phyloP scores from a whole-genome alignment of 1,140 invertebrate genomes.

The Temnothorax curvispinosus region DNA sequence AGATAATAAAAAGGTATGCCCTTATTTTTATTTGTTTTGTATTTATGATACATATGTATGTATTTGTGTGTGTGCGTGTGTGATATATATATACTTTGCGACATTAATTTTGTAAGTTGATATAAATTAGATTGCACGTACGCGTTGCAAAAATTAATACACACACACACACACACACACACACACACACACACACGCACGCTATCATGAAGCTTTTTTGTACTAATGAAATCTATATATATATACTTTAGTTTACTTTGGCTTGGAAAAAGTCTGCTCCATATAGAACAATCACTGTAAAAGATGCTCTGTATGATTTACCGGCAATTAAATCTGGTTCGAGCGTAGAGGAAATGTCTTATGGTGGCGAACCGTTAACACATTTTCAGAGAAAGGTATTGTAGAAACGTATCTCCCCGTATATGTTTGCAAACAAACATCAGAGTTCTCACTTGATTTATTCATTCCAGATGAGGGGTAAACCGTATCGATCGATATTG shows the following conservation, averaged over 20 bases:
- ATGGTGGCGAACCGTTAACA: constrained; percentile 90
- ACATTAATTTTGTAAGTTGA: too few relatives aligned
- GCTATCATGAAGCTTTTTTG: too few relatives aligned
- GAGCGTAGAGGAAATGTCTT: constrained; percentile 90
- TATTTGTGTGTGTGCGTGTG: too few relatives aligned
- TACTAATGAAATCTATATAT: too few relatives aligned
- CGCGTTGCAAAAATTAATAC: too few relatives aligned
- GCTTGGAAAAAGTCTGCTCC: constrained; percentile 89
- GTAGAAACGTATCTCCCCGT: neutral
- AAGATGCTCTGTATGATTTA: constrained; percentile 94
- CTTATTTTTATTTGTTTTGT: neutral
- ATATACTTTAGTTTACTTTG: constrained; percentile 83
- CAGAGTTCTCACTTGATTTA: constrained; percentile 21
- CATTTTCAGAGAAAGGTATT: constrained; percentile 91
- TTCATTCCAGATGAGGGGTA: constrained; percentile 87
- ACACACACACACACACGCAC: too few relatives aligned
- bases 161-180: too few relatives aligned
- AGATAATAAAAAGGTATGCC: constrained; percentile 88
- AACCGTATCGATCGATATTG: constrained; percentile 87
- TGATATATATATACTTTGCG: too few relatives aligned
- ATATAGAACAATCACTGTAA: constrained; percentile 91
- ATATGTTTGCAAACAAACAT: neutral
- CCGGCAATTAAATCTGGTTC: constrained; percentile 92
- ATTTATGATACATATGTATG: neutral
- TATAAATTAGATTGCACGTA: too few relatives aligned